A percentile compares a stretch with the other conserved stretches of the same genome.
Evolutionary conservation across 2,797 vertebrate species (phyloP).

Genomic region (Craterocephalus amniculus): DNA sequence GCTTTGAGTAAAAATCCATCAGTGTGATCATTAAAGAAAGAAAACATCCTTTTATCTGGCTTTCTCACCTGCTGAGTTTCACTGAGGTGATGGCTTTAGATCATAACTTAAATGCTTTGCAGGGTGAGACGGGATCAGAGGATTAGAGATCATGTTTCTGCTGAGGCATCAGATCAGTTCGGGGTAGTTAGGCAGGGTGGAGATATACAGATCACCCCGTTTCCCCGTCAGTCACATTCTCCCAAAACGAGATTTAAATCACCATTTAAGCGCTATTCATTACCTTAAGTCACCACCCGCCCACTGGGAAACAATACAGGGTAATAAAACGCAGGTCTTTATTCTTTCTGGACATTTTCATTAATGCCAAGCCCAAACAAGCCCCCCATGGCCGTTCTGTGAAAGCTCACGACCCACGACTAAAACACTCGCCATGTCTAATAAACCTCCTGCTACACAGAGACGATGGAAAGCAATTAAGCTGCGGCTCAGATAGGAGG

Average conservation of each 20-base stretch:
- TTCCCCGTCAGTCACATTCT: background rate
- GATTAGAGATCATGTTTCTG: conserved; percentile 58
- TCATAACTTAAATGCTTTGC: conserved; percentile 26
- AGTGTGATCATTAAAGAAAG: background rate
- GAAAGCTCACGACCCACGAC: conserved; percentile 35
- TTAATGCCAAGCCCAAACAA: conserved; percentile 32
- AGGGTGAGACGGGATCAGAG: conserved; percentile 48
- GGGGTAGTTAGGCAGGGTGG: conserved; percentile 40
- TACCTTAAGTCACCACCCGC: background rate
- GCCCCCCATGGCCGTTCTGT: conserved; percentile 15
- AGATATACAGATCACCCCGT: conserved; percentile 2
- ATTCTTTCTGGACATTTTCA: conserved; percentile 31
- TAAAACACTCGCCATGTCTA: conserved; percentile 29
- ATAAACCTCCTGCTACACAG: conserved; percentile 47
- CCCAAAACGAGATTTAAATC: conserved; percentile 15
- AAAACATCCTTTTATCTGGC: conserved; percentile 26
- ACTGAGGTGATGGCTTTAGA: conserved; percentile 14
- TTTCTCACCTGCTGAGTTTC: background rate
- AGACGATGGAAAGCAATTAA: conserved; percentile 46
- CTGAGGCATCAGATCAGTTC: conserved; percentile 59
- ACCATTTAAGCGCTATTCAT: conserved; percentile 1
- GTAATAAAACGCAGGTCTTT: conserved; percentile 28
- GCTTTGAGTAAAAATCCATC: conserved; percentile 12
- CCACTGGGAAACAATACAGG: background rate
- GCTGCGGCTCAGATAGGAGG: conserved; percentile 30